These are phyloP conservation scores for Papilio machaon DNA, from an alignment of 1,140 invertebrate genomes.

Conservation along the genomic window DNA sequence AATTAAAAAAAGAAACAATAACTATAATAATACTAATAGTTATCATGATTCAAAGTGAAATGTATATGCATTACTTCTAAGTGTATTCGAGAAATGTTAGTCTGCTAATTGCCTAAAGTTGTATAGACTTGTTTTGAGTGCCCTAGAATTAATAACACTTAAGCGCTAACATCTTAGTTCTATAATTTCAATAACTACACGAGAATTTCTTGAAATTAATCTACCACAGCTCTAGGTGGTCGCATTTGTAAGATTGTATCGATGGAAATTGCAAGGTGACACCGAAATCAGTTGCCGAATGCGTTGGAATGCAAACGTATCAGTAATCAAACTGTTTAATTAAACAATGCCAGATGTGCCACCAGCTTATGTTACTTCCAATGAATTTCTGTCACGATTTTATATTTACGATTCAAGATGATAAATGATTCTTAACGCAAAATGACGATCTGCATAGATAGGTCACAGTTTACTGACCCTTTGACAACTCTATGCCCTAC, in stretches of 20 bases:
- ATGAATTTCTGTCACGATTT: not conserved
- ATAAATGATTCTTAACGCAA: not conserved
- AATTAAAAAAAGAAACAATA: no score
- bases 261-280: conserved; percentile 57
- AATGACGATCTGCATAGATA: not conserved
- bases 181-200: not conserved
- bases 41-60: no score
- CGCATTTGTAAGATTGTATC: conserved; percentile 44
- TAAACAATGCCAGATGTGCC: conserved; percentile 29
- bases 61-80: no score
- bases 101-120: no score
- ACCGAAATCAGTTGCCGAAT: conserved; percentile 54
- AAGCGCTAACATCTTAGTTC: not conserved
- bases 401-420: not conserved
- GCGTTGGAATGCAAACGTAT: conserved; percentile 54
- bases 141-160: no score
- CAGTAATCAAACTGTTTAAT: conserved; percentile 37
- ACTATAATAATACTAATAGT: no score
- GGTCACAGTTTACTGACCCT: not conserved
- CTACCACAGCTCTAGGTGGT: conserved; percentile 41
- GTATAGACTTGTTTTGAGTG: no score
- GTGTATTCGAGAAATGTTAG: no score
- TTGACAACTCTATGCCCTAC: no score
- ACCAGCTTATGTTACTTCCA: conserved; percentile 2
- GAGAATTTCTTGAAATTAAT: not conserved